Base-by-base conservation (phyloP, 2,888 invertebrate species). In the Ctenicera cuprea region DNA sequence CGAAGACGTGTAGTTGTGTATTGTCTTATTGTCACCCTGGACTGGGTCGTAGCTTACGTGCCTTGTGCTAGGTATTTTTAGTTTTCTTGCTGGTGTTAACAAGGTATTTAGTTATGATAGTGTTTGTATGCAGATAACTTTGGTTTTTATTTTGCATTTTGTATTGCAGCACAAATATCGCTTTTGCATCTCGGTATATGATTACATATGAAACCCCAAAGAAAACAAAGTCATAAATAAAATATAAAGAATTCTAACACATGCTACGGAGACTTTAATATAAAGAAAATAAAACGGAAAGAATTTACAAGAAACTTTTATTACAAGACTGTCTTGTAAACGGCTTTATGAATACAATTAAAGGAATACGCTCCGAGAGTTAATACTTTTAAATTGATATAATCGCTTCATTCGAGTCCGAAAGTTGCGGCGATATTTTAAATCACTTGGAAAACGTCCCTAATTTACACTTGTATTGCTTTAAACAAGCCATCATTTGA, bases 1-100 rank as follows among this genome's bases (percentile, higher is more conserved):
- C 81, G 82, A 81, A 81, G 81, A 83, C 81, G 82, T 82, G 83
- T 80, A 74, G 78, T 70, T 78, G 76, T 76, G 76, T 78, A 79
- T 78, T 78, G 79, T 78, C 79, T 77, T 77, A 80, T 80, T 80
- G 80, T 79, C 75, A 73, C 75, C 75, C 76, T 33, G 73, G 74
- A 77, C 74, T 72, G 54, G 74, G 73, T 76, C 74, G 77, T 78
- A 77, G 76, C 77, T 78, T 77, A 78, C 74, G 76, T 71, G 71
- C 70, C 59, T 66, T 71, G 69, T 63, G 71, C 73, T 70, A 69
- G 41, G 76, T 74, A 71, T 74, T 73, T 75, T 75, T 73, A 73
- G 66, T 74, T 76, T 75, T 68, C 65, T 71, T 61, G 68, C 62
- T 70, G 65, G 68, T 75, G 67, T 75, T 73, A 75, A 69, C 71